A percentile compares a stretch with the other conserved stretches of the same genome.
phyloP scores from a whole-genome alignment of 2,113 vertebrate species.

The Procavia capensis region DNA sequence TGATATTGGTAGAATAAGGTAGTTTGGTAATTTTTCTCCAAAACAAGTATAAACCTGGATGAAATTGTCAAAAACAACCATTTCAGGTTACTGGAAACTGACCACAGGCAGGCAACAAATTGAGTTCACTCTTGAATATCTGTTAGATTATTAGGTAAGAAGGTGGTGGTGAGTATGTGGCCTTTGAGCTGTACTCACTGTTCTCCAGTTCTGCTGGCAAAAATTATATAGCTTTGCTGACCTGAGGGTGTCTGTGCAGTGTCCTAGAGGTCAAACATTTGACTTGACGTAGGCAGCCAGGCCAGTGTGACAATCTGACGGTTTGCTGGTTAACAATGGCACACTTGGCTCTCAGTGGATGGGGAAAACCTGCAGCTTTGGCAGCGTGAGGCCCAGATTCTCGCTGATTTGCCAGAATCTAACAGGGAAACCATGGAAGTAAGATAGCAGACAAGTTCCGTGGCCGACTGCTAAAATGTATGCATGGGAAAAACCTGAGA shows the following conservation, averaged over 20 bases:
- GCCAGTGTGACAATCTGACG: neutral
- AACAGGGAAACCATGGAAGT: neutral
- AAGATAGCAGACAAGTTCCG: neutral
- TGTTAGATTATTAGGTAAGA: neutral
- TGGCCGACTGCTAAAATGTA: neutral
- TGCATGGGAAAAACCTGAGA: neutral
- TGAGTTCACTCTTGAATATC: neutral
- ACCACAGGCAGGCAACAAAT: neutral
- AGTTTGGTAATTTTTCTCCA: neutral
- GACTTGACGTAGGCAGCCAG: neutral
- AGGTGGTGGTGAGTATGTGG: neutral
- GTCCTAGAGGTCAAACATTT: neutral
- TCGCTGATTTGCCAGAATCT: neutral
- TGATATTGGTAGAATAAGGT: neutral
- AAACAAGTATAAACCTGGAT: neutral
- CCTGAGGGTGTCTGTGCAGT: neutral
- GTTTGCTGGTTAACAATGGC: neutral
- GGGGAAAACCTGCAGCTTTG: neutral
- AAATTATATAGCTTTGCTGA: conserved; percentile 14
- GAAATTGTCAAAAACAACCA: neutral
- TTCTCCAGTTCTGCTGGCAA: neutral
- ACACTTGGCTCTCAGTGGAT: neutral
- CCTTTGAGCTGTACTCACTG: neutral
- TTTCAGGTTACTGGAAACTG: neutral
- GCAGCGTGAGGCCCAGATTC: neutral